Evolutionary conservation across 2,797 vertebrate species (phyloP), one percentile per base, ranked within the genome.

Genomic region (Percopsis omiscomaycus): DNA sequence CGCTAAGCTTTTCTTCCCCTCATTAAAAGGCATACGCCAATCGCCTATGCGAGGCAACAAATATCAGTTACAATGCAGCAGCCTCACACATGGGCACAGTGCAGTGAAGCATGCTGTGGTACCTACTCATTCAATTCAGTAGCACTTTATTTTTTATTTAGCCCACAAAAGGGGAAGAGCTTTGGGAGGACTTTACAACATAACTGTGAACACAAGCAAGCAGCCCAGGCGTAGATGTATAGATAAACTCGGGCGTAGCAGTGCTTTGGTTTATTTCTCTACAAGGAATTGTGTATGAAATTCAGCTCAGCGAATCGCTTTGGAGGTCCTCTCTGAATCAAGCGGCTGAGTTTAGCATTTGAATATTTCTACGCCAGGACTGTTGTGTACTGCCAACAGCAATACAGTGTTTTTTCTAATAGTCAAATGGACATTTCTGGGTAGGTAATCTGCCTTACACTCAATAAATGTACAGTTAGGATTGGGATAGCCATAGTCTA

Each of bases 1-100:
- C 60, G 74, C 69, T 88, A 86, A 89, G 83, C 84, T 68, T 73
- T 71, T 80, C 86, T 81, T 87, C 83, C 83, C 81, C 88, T 87
- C 84, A 85, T 89, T 91, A 88, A 88, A 90, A 83, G 82, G 75
- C 81, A 77, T 73, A 78, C 80, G 85, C 73, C 84, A 81, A 63
- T 79, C 53, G 63, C 74, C 76, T 80, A 84, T 69, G 76, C 82
- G 75, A 82, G 68, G 84, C 77, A 79, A 73, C 83, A 77, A 80
- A 75, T 69, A 86, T 77, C 71, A 74, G 67, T 54, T 28, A 12
- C 60, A 55, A 67, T 49, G 64, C 9, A 28, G 6, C 2, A 64
- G 22, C n/a, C 16, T 48, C 50, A 47, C 22, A 65, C 54, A 44
- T 61, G 48, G 55, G 64, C 29, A 28, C 12, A 60, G 60, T 63